Evolutionary conservation across 2,888 invertebrate species (phyloP).

Genomic region (Gibbula magus): DNA sequence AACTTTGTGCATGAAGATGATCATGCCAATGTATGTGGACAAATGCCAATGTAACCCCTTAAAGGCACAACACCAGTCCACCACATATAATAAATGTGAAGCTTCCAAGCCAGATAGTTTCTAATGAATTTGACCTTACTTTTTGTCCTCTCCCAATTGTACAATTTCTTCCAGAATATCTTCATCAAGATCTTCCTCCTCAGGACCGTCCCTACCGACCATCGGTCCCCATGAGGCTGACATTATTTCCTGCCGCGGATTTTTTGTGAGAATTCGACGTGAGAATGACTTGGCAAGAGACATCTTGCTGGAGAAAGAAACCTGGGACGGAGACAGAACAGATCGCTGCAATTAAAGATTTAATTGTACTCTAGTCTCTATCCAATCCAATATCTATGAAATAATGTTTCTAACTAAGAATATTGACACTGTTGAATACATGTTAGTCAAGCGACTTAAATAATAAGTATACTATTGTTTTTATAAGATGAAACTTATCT

Average conservation of each 20-base stretch:
- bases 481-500: too few relatives aligned
- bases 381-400: too few relatives aligned
- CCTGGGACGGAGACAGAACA: constrained; percentile 24
- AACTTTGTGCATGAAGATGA: too few relatives aligned
- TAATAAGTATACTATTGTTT: too few relatives aligned
- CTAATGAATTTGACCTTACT: not conserved
- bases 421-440: too few relatives aligned
- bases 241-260: not conserved
- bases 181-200: not conserved
- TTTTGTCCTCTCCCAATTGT: not conserved
- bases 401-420: too few relatives aligned
- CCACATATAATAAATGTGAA: not conserved
- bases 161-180: not conserved
- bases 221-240: constrained; percentile 23
- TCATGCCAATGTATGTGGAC: too few relatives aligned
- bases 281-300: constrained; percentile 13
- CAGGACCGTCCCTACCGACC: not conserved
- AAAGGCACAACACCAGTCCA: too few relatives aligned
- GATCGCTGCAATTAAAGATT: not conserved
- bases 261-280: not conserved
- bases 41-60: too few relatives aligned
- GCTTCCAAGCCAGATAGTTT: not conserved
- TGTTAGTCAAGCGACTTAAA: too few relatives aligned
- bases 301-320: not conserved
- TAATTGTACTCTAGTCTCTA: too few relatives aligned